These are phyloP conservation scores for Chlorocebus sabaeus DNA, from an alignment of 2,113 vertebrate species.

Conservation along the genomic window DNA sequence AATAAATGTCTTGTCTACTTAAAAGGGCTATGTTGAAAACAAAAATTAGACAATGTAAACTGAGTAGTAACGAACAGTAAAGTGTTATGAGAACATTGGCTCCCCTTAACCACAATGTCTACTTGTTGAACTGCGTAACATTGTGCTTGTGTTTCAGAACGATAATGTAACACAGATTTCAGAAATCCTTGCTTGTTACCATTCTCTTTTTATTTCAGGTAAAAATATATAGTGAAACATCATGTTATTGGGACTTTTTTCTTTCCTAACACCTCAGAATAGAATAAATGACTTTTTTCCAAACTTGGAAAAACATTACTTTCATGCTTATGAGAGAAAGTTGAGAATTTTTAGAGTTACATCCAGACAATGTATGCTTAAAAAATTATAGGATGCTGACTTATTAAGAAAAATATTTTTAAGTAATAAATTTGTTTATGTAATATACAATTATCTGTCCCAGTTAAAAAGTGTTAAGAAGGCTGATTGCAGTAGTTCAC, in stretches of 20 bases:
- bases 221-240: neutral
- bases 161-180: neutral
- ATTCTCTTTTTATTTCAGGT: neutral
- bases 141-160: neutral
- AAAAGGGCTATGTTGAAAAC: slow-evolving; percentile 2
- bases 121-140: neutral
- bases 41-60: slow-evolving; percentile 19
- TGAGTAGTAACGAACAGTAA: neutral
- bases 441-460: neutral
- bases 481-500: accelerated
- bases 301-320: neutral
- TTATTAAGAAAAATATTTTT: neutral
- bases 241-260: neutral
- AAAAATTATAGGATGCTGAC: neutral
- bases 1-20: neutral
- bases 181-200: neutral
- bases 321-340: neutral
- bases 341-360: neutral
- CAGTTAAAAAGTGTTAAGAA: neutral
- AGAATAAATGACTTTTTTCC: neutral
- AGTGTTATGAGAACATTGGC: neutral
- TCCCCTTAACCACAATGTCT: neutral
- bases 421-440: neutral
- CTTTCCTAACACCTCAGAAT: neutral
- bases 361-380: neutral